Evolutionary conservation across 1,140 invertebrate species (phyloP), one percentile per base, ranked within the genome.

Genomic region (Leptopilina boulardi): DNA sequence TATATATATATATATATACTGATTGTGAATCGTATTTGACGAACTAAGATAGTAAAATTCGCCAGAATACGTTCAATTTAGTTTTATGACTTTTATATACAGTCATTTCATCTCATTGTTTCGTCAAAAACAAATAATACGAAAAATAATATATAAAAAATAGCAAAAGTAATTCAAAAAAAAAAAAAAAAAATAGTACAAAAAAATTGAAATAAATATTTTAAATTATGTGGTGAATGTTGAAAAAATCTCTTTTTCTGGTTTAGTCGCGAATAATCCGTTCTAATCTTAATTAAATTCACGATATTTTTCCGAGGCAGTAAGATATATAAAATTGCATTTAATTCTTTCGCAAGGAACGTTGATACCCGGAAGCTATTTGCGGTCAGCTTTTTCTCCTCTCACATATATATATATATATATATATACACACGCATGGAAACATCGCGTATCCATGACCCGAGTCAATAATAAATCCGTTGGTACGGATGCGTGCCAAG

Each of bases 391-490:
- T 66, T 30, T 66, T 66, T 66, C 59, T 66, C 26, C n/a, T 21
- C 44, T 56, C 30, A 59, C 38, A 11, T 30, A 19, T 72, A 23
- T 13, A 30, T 21, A 18, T 42, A 18, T 76, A 51, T 26, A 44
- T 19, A 66, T 34, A 56, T 15, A 66, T 21, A 19, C 8, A 23
- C 77, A 18, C 0, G 71, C 70, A 74, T 75, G 73, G 76, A 76
- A n/a, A 73, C 26, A 66, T 70, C 66, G 75, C 38, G 74, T 78
- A 84, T 87, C 82, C 87, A 85, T 85, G 87, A 87, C 87, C 85
- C 83, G 80, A 83, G 84, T 87, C 87, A 87, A 87, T 85, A 87
- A 86, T 86, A 85, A 86, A 87, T 84, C 83, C 80, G 80, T 86
- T 86, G 59, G 79, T 79, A 74, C 71, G 38, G 77, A 79, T 71